A percentile compares a stretch with the other conserved stretches of the same genome.
Conservation (phyloP, 2,797 vertebrate genomes). For the Falco biarmicus region DNA sequence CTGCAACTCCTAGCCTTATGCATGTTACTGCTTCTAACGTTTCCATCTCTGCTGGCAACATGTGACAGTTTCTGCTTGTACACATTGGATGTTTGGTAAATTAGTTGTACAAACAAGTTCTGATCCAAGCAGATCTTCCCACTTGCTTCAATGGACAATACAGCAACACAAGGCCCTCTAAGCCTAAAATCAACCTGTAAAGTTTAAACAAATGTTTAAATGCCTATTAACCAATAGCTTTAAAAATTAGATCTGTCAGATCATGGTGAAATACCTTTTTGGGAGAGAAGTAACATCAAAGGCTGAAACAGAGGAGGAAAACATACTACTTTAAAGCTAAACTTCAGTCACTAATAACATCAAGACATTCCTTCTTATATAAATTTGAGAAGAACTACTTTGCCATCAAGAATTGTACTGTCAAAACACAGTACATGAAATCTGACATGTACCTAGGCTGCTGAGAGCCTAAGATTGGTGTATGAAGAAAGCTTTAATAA, state of each 20-base stretch:
- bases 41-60: neutral
- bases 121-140: neutral
- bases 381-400: neutral
- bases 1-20: neutral
- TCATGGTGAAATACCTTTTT: neutral
- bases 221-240: neutral
- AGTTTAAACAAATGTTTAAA: neutral
- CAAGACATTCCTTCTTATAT: neutral
- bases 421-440: neutral
- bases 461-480: neutral
- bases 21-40: neutral
- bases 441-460: neutral
- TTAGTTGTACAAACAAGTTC: neutral
- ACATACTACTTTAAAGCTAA: neutral
- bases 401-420: neutral
- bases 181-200: neutral
- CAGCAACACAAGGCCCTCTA: neutral
- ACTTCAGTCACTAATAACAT: neutral
- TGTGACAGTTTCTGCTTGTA: neutral
- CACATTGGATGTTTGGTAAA: neutral
- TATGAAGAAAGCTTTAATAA: neutral
- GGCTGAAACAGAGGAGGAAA: neutral
- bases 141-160: neutral
- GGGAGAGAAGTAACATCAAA: neutral
- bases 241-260: neutral